These are phyloP conservation scores for Urocitellus parryii DNA, from an alignment of 2,113 vertebrate species.

Conservation along the genomic window DNA sequence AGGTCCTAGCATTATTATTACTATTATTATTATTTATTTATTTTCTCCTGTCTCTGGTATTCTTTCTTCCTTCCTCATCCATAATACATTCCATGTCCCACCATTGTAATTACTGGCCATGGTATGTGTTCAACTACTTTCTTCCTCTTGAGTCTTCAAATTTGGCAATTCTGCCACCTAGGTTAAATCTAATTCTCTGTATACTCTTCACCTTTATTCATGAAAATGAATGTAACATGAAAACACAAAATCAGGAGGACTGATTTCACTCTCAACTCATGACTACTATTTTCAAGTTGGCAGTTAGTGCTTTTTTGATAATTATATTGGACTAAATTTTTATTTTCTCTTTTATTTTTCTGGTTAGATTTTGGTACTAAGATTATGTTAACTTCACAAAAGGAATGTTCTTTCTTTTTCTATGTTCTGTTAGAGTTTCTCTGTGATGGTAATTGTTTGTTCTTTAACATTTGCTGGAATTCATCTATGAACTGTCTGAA, in stretches of 20 bases:
- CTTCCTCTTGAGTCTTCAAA: background rate
- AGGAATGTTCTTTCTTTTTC: background rate
- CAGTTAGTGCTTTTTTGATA: background rate
- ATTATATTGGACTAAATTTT: conserved; percentile 7
- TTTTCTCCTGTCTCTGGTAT: background rate
- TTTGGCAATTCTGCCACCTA: background rate
- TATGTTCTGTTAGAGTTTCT: background rate
- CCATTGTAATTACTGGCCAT: background rate
- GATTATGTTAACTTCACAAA: background rate
- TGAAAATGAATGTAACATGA: background rate
- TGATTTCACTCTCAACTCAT: background rate
- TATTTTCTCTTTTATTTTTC: background rate
- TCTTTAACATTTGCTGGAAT: background rate
- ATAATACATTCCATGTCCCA: background rate
- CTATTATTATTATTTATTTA: background rate
- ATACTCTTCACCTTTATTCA: background rate
- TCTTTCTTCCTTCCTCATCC: background rate
- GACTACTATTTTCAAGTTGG: background rate
- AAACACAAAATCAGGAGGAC: background rate
- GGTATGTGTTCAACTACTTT: background rate
- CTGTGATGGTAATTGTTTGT: background rate
- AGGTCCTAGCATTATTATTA: background rate
- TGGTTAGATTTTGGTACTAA: background rate
- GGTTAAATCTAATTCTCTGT: background rate
- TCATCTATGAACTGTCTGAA: background rate